Evolutionary conservation across 1,140 invertebrate genomes (phyloP).

Genomic region (Hyphantria cunea): DNA sequence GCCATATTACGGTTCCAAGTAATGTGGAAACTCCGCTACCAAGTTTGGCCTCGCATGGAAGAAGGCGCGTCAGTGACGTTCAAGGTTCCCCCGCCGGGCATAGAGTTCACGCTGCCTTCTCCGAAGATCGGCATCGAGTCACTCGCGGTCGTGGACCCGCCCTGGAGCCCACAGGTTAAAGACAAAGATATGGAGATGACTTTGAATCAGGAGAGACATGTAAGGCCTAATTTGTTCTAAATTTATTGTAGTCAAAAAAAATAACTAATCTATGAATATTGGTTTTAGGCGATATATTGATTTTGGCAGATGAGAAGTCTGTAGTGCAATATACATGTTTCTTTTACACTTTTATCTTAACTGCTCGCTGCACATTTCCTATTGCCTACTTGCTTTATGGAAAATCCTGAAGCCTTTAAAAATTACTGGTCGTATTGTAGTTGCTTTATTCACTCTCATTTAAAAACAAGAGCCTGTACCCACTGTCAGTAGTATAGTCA

Average conservation of each 20-base stretch:
- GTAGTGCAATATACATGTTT: constrained; percentile 1
- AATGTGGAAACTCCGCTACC: constrained; percentile 98
- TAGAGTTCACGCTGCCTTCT: constrained; percentile 99
- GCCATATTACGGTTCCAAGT: constrained; percentile 91
- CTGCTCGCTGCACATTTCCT: neutral
- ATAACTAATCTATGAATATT: neutral
- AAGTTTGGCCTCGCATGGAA: constrained; percentile 99
- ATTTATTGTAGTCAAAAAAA: constrained; percentile 9
- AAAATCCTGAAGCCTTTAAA: no score
- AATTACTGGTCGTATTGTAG: no score
- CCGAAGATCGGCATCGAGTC: constrained; percentile 98
- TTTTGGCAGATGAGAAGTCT: neutral
- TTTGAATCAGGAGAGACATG: constrained; percentile 98
- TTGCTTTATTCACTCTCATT: no score
- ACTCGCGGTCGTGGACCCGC: constrained; percentile 97
- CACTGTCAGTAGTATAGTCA: no score
- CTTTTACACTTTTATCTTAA: neutral
- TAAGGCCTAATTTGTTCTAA: constrained; percentile 79
- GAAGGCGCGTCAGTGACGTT: constrained; percentile 97
- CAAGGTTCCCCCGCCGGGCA: constrained; percentile 98
- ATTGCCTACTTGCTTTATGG: neutral
- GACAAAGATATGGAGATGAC: constrained; percentile 99
- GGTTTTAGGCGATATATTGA: constrained; percentile 1
- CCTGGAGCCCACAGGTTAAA: constrained; percentile 98
- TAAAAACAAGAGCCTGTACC: no score